Evolutionary conservation across 2,113 vertebrate species (phyloP).

Genomic region (Phalacrocorax carbo): DNA sequence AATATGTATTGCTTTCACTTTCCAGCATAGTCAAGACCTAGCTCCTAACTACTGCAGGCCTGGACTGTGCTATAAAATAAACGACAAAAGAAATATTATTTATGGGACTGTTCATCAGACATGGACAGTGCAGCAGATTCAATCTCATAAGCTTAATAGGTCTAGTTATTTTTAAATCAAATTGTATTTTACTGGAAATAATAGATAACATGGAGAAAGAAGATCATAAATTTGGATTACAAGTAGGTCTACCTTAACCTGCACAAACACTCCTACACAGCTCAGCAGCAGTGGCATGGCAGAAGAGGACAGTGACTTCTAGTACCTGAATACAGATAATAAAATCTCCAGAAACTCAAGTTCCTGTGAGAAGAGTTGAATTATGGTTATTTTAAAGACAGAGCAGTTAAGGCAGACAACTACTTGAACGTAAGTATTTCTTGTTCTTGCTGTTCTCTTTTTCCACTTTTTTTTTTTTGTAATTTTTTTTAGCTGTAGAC

Average conservation of each 20-base stretch:
- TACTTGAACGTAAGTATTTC: not conserved
- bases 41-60: slow-evolving; percentile 38
- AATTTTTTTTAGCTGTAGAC: slow-evolving; percentile 46
- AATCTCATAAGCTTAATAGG: slow-evolving; percentile 39
- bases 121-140: slow-evolving; percentile 48
- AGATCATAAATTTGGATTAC: slow-evolving; percentile 57
- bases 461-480: not conserved
- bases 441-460: slow-evolving; percentile 37
- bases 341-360: not conserved
- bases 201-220: slow-evolving; percentile 19
- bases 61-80: slow-evolving; percentile 33
- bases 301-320: not conserved
- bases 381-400: not conserved
- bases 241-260: slow-evolving; percentile 48
- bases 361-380: not conserved
- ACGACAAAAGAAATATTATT: slow-evolving; percentile 64
- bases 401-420: not conserved
- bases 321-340: not conserved
- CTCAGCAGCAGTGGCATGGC: not conserved
- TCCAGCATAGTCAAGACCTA: slow-evolving; percentile 43
- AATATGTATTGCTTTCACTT: slow-evolving; percentile 39
- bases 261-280: slow-evolving; percentile 34
- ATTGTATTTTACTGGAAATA: slow-evolving; percentile 62
- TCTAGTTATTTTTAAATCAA: slow-evolving; percentile 67
- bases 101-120: slow-evolving; percentile 49